phyloP scores from a whole-genome alignment of 1,140 invertebrate species.

The Halesus radiatus region DNA sequence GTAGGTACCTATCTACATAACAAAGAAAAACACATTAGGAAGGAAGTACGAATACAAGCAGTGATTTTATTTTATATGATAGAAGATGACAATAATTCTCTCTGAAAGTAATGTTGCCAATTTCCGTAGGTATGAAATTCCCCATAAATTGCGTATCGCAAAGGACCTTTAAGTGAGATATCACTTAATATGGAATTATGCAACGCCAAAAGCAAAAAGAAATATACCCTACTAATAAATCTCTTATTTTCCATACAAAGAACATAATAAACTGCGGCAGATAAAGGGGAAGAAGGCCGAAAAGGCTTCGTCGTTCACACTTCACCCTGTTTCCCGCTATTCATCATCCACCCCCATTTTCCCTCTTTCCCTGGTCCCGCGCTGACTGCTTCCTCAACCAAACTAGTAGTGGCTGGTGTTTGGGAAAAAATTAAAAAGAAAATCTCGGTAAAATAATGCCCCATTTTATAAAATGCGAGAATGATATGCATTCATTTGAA shows the following conservation, averaged over 20 bases:
- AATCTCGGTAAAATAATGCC: not conserved
- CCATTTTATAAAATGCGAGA: not conserved
- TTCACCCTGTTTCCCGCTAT: constrained; percentile 54
- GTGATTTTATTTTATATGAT: not conserved
- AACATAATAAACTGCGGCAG: constrained; percentile 50
- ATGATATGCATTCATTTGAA: too few species aligned
- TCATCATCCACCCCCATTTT: constrained; percentile 44
- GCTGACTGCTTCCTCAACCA: not conserved
- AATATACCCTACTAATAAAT: constrained; percentile 56
- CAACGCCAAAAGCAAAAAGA: constrained; percentile 55
- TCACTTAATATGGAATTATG: constrained; percentile 58
- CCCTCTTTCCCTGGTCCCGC: not conserved
- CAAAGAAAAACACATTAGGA: too few species aligned
- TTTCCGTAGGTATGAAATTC: not conserved
- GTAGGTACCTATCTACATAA: too few species aligned
- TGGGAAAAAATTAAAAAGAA: constrained; percentile 28
- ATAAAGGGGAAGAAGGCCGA: constrained; percentile 39
- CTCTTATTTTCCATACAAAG: constrained; percentile 57
- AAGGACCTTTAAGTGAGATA: constrained; percentile 50
- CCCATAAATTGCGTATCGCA: constrained; percentile 53
- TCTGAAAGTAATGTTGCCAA: too few species aligned
- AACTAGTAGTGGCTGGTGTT: not conserved
- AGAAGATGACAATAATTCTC: not conserved
- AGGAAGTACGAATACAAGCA: too few species aligned
- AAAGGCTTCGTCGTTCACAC: constrained; percentile 53